Conservation (phyloP, 2,113 vertebrate species). For the Hippopotamus amphibius region DNA sequence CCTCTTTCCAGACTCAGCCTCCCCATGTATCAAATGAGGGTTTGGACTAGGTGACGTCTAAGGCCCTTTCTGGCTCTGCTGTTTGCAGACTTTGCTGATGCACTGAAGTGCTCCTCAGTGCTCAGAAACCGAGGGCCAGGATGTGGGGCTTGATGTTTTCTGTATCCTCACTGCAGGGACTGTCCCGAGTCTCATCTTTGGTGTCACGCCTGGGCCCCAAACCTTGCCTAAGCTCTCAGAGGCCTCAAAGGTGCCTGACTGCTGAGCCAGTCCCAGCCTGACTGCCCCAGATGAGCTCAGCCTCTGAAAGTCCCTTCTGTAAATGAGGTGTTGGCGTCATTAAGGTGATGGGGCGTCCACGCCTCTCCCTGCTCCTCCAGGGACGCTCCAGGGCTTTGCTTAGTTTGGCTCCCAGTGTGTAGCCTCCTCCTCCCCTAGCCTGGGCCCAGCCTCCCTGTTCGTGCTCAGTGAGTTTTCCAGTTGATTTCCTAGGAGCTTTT, state of each 20-base stretch:
- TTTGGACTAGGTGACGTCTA: neutral
- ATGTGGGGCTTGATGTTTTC: neutral
- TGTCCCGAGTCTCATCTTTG: neutral
- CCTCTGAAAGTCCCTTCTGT: conserved; percentile 29
- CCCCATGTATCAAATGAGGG: neutral
- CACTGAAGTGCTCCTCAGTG: neutral
- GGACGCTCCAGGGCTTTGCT: neutral
- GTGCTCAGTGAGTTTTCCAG: neutral
- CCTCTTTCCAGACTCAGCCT: neutral
- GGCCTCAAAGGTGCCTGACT: neutral
- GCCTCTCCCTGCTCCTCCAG: neutral
- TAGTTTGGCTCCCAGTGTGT: rapidly evolving
- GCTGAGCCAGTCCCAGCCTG: neutral
- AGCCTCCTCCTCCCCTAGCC: rapidly evolving
- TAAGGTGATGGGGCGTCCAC: neutral
- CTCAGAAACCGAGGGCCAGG: neutral
- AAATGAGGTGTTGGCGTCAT: neutral
- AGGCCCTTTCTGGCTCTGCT: neutral
- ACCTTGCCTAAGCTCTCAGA: neutral
- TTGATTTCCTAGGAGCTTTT: conserved; percentile 11
- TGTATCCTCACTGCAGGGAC: neutral
- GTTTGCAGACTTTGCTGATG: rapidly evolving
- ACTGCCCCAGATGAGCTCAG: neutral
- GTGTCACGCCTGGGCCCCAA: neutral
- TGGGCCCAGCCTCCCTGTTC: neutral